Base-by-base conservation (phyloP, 2,113 vertebrate species). In the Callopanchax toddi region DNA sequence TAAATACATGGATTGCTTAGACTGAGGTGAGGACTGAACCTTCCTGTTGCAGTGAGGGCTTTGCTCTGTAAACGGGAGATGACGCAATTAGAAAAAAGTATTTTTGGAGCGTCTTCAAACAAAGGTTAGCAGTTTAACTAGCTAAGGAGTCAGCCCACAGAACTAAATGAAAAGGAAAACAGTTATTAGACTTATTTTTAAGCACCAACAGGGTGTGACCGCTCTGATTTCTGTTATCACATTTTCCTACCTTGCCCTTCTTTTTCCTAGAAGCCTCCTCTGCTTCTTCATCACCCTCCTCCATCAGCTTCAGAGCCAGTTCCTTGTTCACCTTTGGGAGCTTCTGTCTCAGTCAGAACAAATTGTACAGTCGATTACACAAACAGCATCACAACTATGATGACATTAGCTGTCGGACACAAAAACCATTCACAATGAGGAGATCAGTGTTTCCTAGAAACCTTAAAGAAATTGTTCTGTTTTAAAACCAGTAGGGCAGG, bases 301-400 rank as follows among this genome's bases (percentile, higher is more conserved):
- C 97, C 70, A 98, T 96, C 64, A 99, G 89, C 78, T 97, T 99
- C 45, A 99, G 92, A 4, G 97, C 97, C 77, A 99, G 88, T 5
- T 96, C 95, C 86, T 97, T 97, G 89, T 99, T 99, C 67, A 99
- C 96, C 82, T 94, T 95, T 0, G 97, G 97, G 79, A 99, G 87
- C 87, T 95, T 95, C 97, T 98, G 80, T 67, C 25, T 44, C 53
- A 66, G 48, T 9, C 16, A 68, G 9, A 57, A 39, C 52, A 79
- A 17, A 48, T 2, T 20, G 20, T 15, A 22, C 11, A 23, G 6
- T 15, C 17, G 15, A 26, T 65, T n/a, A 60, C 17, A 21, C 32
- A 64, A 16, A 67, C 1, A 39, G 3, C 3, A 11, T 20, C 0
- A 15, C 2, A 3, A 17, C 13, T 2, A 17, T 12, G 12, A 21